These are phyloP conservation scores for Momotus momota DNA, from an alignment of 2,797 vertebrate genomes.

Conservation along the genomic window DNA sequence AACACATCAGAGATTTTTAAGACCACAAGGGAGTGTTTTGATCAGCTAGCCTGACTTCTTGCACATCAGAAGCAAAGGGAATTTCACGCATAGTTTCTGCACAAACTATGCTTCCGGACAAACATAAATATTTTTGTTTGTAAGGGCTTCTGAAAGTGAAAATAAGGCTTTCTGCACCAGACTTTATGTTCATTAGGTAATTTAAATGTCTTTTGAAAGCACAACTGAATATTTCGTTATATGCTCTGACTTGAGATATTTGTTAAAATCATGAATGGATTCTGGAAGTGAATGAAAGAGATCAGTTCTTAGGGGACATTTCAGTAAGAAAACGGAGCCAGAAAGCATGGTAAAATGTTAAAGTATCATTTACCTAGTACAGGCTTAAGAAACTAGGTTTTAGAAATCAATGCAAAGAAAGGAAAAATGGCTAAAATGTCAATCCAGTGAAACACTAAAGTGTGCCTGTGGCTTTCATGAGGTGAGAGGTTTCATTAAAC, in stretches of 20 bases:
- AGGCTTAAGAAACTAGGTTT: not conserved
- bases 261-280: not conserved
- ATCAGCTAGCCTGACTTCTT: not conserved
- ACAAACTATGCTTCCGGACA: not conserved
- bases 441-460: not conserved
- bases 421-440: not conserved
- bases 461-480: not conserved
- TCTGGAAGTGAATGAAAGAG: not conserved
- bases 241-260: not conserved
- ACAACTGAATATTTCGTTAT: not conserved
- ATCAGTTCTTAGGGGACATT: not conserved
- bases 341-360: not conserved
- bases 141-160: not conserved
- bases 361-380: not conserved
- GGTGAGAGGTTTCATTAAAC: not conserved
- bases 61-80: not conserved
- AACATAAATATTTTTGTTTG: not conserved
- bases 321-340: not conserved
- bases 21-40: slow-evolving; percentile 6
- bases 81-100: not conserved
- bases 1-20: slow-evolving; percentile 22
- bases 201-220: slow-evolving; percentile 12
- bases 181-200: not conserved
- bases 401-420: not conserved
- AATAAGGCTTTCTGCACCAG: not conserved